Conservation (phyloP, 2,113 vertebrate species). For the Mus musculus region DNA sequence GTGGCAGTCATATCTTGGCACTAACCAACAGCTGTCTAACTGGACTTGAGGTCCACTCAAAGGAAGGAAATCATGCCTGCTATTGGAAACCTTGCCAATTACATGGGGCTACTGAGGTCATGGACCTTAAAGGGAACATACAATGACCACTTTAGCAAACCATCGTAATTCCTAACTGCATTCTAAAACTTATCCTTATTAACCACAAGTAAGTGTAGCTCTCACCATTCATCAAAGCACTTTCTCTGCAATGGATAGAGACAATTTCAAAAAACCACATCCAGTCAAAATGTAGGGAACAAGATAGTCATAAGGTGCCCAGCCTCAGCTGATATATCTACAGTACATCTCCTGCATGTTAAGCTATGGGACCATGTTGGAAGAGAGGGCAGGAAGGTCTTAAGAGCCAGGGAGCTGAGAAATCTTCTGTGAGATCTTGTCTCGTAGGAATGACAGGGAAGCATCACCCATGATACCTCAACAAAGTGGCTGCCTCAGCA, state of each 20-base stretch:
- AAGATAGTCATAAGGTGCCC: neutral
- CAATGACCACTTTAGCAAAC: neutral
- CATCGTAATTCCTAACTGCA: neutral
- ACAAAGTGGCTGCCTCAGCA: neutral
- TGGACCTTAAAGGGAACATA: neutral
- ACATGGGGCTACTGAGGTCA: neutral
- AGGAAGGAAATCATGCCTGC: neutral
- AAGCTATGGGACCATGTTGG: neutral
- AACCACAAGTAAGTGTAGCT: neutral
- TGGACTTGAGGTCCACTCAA: neutral
- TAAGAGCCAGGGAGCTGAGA: neutral
- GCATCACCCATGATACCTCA: neutral
- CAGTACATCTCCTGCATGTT: neutral
- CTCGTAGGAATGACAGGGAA: neutral
- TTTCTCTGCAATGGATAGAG: neutral
- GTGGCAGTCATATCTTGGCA: neutral
- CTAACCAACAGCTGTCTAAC: neutral
- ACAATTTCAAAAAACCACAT: neutral
- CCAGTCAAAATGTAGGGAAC: neutral
- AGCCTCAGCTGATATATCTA: neutral
- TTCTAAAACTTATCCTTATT: neutral
- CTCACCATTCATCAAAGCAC: neutral
- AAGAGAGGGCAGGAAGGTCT: neutral
- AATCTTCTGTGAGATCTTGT: neutral
- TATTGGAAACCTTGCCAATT: neutral